Conservation (phyloP, 2,888 invertebrate species). For the Eilema sororculum region DNA sequence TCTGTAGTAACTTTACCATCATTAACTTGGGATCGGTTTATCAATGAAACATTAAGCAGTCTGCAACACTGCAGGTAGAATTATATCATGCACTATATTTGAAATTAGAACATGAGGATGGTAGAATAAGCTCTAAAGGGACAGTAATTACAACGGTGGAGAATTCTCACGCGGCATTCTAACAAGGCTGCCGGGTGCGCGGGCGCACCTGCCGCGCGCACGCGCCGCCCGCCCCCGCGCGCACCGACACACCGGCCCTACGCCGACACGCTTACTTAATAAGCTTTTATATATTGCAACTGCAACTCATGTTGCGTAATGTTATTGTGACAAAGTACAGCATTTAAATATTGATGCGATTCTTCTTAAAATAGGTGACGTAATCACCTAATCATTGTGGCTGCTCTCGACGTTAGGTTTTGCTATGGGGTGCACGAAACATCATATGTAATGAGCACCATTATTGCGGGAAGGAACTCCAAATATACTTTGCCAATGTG, state of each 20-base stretch:
- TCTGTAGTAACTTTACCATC: too few species aligned
- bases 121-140: constrained; percentile 63
- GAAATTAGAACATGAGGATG: constrained; percentile 37
- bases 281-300: constrained; percentile 9
- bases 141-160: constrained; percentile 72
- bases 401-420: too few species aligned
- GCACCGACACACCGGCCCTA: constrained; percentile 33
- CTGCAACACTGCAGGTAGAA: neutral
- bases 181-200: constrained; percentile 77
- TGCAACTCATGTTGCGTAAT: neutral
- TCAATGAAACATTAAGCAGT: neutral
- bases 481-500: too few species aligned
- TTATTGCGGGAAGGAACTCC: too few species aligned
- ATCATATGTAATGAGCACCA: too few species aligned
- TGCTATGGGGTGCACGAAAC: too few species aligned
- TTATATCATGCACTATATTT: neutral
- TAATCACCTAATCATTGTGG: neutral
- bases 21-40: neutral
- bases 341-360: neutral
- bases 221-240: constrained; percentile 54
- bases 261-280: constrained; percentile 3
- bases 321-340: neutral
- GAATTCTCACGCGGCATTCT: constrained; percentile 68
- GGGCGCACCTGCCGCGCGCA: constrained; percentile 73
- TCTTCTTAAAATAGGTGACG: neutral